Percentiles rank a stretch among this genome's conserved stretches.
These are phyloP conservation scores for Clanis bilineata DNA, from an alignment of 2,888 invertebrate species.

Conservation along the genomic window DNA sequence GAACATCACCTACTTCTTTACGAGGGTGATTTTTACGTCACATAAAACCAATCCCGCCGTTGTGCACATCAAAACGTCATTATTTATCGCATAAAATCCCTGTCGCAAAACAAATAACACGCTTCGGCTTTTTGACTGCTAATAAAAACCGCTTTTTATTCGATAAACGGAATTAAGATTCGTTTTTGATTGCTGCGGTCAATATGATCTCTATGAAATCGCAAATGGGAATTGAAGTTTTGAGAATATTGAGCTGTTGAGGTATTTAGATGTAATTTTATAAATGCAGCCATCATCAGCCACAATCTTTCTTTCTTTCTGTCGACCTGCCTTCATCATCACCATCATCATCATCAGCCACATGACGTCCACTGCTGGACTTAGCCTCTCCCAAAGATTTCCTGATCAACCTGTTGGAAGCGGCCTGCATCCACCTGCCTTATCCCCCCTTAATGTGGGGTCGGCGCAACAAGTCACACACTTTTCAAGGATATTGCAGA, in stretches of 20 bases:
- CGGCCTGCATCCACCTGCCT: no score
- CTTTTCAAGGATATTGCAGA: no score
- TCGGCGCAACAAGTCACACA: no score
- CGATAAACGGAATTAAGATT: conserved; percentile 27
- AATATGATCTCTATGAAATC: conserved; percentile 15
- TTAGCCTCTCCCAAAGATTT: no score
- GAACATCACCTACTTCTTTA: conserved; percentile 39
- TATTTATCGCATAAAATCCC: conserved; percentile 65
- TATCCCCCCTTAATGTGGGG: no score
- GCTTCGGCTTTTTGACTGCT: conserved; percentile 49
- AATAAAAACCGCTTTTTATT: conserved; percentile 50
- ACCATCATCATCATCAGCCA: no score
- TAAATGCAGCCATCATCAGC: no score
- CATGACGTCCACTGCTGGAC: no score
- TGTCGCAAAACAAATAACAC: conserved; percentile 65
- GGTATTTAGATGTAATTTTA: no score
- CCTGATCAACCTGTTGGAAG: no score
- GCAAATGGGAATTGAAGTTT: background rate
- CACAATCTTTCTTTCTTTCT: no score
- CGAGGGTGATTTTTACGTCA: conserved; percentile 44
- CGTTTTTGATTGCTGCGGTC: conserved; percentile 26
- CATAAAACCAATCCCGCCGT: conserved; percentile 48
- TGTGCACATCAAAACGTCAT: conserved; percentile 66
- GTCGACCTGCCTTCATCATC: no score
- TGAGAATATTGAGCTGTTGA: background rate